A percentile compares a stretch with the other conserved stretches of the same genome.
phyloP scores from a whole-genome alignment of 2,797 vertebrate species.

The Limosa lapponica region DNA sequence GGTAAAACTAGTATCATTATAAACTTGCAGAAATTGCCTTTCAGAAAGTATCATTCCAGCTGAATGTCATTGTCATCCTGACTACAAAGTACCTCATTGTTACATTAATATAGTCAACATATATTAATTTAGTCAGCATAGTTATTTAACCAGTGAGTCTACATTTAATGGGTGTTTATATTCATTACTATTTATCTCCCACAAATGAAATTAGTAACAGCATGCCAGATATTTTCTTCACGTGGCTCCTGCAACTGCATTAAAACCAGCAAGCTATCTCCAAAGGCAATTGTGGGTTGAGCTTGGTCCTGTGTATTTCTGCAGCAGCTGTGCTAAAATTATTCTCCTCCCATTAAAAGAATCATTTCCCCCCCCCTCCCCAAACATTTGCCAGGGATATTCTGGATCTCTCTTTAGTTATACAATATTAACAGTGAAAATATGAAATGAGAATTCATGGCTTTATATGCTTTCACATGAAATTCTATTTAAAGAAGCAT shows the following conservation, averaged over 20 bases:
- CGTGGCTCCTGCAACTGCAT: background rate
- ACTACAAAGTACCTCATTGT: background rate
- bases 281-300: background rate
- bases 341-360: background rate
- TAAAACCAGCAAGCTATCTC: background rate
- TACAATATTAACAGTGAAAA: background rate
- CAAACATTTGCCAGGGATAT: background rate
- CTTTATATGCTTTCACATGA: background rate
- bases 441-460: background rate
- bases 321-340: slow-evolving; percentile 21
- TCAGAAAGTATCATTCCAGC: background rate
- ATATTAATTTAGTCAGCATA: background rate
- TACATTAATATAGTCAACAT: background rate
- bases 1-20: background rate
- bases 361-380: background rate
- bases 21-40: background rate
- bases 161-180: slow-evolving; percentile 21
- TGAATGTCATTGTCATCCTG: background rate
- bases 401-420: background rate
- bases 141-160: slow-evolving; percentile 5
- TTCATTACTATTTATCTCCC: slow-evolving; percentile 12
- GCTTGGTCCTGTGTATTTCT: background rate
- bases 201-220: slow-evolving; percentile 27
- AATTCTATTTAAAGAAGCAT: background rate
- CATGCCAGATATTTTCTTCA: background rate